Evolutionary conservation across 2,888 invertebrate genomes (phyloP).

Genomic region (Drosophila basisetae): DNA sequence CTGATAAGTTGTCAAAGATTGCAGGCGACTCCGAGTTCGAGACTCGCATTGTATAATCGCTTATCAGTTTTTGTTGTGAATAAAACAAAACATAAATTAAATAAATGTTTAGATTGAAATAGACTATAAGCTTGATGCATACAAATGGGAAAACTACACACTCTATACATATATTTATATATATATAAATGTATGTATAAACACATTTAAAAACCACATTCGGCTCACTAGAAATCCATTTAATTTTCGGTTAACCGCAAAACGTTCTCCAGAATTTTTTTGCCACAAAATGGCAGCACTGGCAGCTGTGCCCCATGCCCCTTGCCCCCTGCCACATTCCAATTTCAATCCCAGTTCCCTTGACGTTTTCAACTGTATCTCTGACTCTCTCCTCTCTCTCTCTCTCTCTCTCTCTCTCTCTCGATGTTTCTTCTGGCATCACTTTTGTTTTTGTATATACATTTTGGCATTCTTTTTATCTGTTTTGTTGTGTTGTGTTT

Average conservation of each 20-base stretch:
- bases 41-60: conserved; percentile 49
- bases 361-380: background rate
- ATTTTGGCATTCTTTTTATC: conserved; percentile 24
- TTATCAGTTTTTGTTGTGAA: conserved; percentile 39
- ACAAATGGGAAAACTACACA: background rate
- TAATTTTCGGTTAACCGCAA: conserved; percentile 45
- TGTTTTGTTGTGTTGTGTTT: conserved; percentile 8
- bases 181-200: background rate
- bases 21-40: conserved; percentile 15
- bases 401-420: background rate
- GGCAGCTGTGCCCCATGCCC: background rate
- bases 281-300: conserved; percentile 1
- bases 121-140: background rate
- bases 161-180: background rate
- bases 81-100: background rate
- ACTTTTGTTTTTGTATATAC: background rate
- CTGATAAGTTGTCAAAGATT: conserved; percentile 57
- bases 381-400: background rate
- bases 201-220: conserved; percentile 14
- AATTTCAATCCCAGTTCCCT: conserved; percentile 2
- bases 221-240: conserved; percentile 31
- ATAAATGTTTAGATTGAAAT: conserved; percentile 32
- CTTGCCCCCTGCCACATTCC: background rate
- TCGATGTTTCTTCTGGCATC: background rate
- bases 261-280: conserved; percentile 9